Evolutionary conservation across 1,140 invertebrate species (phyloP).

Genomic region (Oryctes rhinoceros): DNA sequence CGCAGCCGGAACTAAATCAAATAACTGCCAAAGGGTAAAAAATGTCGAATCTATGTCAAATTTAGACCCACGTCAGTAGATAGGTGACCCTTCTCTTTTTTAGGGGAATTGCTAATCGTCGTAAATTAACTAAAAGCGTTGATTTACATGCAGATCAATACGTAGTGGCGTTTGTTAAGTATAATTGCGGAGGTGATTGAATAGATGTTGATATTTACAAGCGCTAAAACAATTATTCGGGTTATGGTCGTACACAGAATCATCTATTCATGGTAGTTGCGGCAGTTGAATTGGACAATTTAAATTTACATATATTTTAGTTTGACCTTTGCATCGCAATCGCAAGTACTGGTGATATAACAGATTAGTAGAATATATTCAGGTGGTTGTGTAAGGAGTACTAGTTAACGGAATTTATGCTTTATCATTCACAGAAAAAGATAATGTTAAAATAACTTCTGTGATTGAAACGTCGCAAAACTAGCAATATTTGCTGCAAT

Average conservation of each 20-base stretch:
- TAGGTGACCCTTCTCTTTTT: background rate
- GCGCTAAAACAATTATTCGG: background rate
- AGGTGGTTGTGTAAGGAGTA: no score
- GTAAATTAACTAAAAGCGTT: constrained; percentile 11
- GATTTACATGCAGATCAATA: constrained; percentile 4
- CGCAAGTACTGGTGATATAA: no score
- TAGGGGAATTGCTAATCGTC: constrained; percentile 15
- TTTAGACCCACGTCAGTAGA: background rate
- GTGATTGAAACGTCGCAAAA: no score
- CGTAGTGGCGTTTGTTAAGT: background rate
- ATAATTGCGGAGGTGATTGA: background rate
- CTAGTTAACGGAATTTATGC: no score
- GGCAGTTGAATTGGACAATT: no score
- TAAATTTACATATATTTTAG: no score
- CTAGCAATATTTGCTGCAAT: no score
- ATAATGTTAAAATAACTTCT: no score
- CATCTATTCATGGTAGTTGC: background rate
- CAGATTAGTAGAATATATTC: no score
- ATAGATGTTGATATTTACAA: background rate
- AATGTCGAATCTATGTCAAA: background rate
- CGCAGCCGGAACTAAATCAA: background rate
- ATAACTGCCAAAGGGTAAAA: background rate
- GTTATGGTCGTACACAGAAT: background rate
- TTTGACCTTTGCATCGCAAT: no score
- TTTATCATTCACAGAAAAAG: no score